Evolutionary conservation across 2,888 invertebrate species (phyloP).

Genomic region (Epirrhoe tristata): DNA sequence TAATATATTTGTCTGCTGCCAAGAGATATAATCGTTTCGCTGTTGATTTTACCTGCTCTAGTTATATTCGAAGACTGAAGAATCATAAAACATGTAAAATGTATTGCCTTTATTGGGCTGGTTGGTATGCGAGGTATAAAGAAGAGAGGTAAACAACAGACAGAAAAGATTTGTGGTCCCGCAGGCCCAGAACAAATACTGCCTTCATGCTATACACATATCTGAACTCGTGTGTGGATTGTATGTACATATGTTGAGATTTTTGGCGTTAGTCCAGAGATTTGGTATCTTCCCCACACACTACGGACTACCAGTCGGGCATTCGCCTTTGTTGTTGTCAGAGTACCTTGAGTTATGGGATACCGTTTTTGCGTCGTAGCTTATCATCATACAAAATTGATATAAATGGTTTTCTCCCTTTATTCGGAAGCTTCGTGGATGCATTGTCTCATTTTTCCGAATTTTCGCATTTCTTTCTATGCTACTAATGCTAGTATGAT

Average conservation of each 20-base stretch:
- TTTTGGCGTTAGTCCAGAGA: slow-evolving; percentile 70
- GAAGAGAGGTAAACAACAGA: slow-evolving; percentile 54
- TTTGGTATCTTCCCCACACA: slow-evolving; percentile 60
- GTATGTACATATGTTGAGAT: slow-evolving; percentile 56
- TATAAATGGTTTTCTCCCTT: slow-evolving; percentile 45
- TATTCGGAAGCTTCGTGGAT: slow-evolving; percentile 25
- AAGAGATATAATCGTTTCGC: slow-evolving; percentile 6
- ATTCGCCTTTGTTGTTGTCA: slow-evolving; percentile 67
- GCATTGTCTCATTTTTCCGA: slow-evolving; percentile 22
- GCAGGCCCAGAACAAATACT: slow-evolving; percentile 61
- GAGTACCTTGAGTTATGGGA: slow-evolving; percentile 64
- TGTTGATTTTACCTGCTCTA: slow-evolving; percentile 9
- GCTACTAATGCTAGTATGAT: slow-evolving; percentile 1
- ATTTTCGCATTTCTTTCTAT: slow-evolving; percentile 16
- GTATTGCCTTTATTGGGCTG: slow-evolving; percentile 22
- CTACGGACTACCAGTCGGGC: slow-evolving; percentile 54
- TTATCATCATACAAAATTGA: slow-evolving; percentile 46
- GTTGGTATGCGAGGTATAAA: slow-evolving; percentile 27
- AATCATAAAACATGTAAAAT: slow-evolving; percentile 8
- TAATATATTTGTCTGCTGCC: slow-evolving; percentile 3
- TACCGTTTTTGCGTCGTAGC: slow-evolving; percentile 53
- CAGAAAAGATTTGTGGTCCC: slow-evolving; percentile 57
- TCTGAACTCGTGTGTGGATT: slow-evolving; percentile 44
- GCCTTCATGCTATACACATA: slow-evolving; percentile 49
- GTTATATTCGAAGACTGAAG: not conserved